Conservation (phyloP, 1,140 invertebrate species). For the Neodiprion pinetum region DNA sequence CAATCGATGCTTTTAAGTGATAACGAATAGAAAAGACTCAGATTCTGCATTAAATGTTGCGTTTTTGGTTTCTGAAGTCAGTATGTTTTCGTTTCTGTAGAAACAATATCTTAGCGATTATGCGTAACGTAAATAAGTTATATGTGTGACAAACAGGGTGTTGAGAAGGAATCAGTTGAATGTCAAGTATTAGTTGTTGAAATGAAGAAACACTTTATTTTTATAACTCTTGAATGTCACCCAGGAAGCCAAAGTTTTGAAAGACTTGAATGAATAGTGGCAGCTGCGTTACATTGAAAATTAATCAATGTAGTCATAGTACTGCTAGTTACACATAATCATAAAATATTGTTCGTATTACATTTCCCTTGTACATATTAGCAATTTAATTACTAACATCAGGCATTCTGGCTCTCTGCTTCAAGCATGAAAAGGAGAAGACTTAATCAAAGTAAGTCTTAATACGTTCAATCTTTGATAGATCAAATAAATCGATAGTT, state of each 20-base stretch:
- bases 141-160: neutral
- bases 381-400: conserved; percentile 31
- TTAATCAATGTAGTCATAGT: neutral
- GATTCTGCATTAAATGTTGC: conserved; percentile 7
- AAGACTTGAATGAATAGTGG: neutral
- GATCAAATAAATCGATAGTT: neutral
- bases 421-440: conserved; percentile 16
- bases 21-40: conserved; percentile 19
- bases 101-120: neutral
- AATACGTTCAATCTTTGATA: neutral
- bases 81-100: neutral
- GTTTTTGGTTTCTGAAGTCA: neutral
- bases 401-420: conserved; percentile 27
- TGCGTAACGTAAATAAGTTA: neutral
- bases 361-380: conserved; percentile 51
- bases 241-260: neutral
- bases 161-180: neutral
- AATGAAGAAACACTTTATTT: neutral
- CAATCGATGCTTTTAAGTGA: conserved; percentile 24
- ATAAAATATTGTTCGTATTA: conserved; percentile 42
- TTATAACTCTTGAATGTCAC: neutral
- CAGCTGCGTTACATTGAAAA: neutral
- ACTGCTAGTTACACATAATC: conserved; percentile 35
- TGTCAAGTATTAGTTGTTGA: neutral
- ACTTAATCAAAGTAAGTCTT: conserved; percentile 22